Base-by-base conservation (phyloP, 2,888 invertebrate species). In the Stramonita haemastoma region DNA sequence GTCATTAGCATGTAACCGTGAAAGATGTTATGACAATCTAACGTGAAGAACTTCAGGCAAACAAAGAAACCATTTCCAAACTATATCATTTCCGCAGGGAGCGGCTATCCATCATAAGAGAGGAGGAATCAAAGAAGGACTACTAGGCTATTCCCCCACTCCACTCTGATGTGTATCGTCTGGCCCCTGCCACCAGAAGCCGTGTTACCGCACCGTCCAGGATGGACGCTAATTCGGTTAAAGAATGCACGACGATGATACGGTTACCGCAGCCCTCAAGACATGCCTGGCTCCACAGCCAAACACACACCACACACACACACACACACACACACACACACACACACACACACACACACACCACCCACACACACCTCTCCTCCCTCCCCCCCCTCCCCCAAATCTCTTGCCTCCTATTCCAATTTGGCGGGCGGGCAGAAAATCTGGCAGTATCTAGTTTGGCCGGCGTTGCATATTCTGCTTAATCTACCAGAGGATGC, bases 401-500 rank as follows among this genome's bases (percentile, higher is more conserved):
- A 46, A 46, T 22, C 60, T 22, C 17, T 26, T 26, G 22, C 73
- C n/a, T 73, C 73, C n/a, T 79, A 32, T 34, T 79, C 79, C 84
- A 86, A 86, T 86, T 66, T 86, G 86, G 66, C 46, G 22, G 22
- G 22, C 22, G 19, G n/a, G 6, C 83, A 57, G 86, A 15, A 60
- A 60, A 86, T 86, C 66, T 60, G 86, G 86, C 86, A 66, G 86
- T 73, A 87, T 87, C 87, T 87, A 46, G 73, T 87, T 87, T 70
- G 34, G 36, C 70, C 26, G 70, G 87, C 56, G 86, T 87, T 73
- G 73, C 87, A 73, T 73, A 87, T 87, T 73, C 87, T 73, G 87
- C 87, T 87, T 87, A 87, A 87, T 87, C 87, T 87, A n/a, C n/a
- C 87, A 32, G 73, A 66, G 87, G 87, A 87, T 87, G 87, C 87